Evolutionary conservation across 2,888 invertebrate genomes (phyloP), one percentile per base, ranked within the genome.

Genomic region (Villa cingulata): DNA sequence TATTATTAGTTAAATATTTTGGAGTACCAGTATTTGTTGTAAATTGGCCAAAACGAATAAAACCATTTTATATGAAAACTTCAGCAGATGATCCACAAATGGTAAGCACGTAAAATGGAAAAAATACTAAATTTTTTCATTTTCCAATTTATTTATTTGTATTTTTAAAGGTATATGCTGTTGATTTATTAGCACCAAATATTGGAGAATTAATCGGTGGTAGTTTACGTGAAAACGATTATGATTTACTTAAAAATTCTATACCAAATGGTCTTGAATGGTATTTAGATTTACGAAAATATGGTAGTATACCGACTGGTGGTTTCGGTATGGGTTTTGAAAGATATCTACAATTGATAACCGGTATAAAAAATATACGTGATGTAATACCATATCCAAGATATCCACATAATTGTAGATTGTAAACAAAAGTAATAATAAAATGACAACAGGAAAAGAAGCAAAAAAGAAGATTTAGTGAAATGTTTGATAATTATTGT

Each of bases 321-420:
- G 98, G 98, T 1, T 99, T 89, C 70, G 98, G 98, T 7, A 73
- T 99, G 59, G 98, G 98, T 0, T 83, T 98, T 61, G 98, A 98
- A 63, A 77, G 98, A 57, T 80, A 86, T 57, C 65, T 98, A 48
- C 90, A 91, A 69, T 77, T 82, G 45, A 54, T 96, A 34, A 77
- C 92, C 37, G 82, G 84, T 44, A 76, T 91, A 37, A 70, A 72
- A 41, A 97, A 92, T 68, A 95, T 98, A 55, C 89, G 90, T 66
- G 98, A 99, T 64, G 83, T 86, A 5, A 77, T 94, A 57, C 88
- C 96, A 0, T 98, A 95, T 68, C 97, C 98, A 1, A 75, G 98
- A 53, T 90, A 89, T 85, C 86, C 90, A 14, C 89, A 89, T 65
- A 86, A 85, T 68, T 90, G 89, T 72, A 72, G 71, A 58, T 75